Base-by-base conservation (phyloP, 1,140 invertebrate species). In the Cyphomyrmex costatus region DNA sequence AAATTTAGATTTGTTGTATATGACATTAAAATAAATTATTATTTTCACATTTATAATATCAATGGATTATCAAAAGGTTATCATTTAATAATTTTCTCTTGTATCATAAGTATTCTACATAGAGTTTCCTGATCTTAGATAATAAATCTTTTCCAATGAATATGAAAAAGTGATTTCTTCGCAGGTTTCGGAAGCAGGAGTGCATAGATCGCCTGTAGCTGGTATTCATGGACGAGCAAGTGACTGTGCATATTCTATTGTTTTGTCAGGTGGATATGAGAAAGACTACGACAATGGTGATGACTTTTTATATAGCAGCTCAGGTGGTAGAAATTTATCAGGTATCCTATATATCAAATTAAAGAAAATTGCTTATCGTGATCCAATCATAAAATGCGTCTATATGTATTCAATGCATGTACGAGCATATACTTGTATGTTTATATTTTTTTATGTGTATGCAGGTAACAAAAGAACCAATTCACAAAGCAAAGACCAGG, bases 211-310 rank as follows among this genome's bases (percentile, higher is more conserved):
- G 3, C 97, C 97, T 74, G 98, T 98, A 33, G 97, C 97, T 36
- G 98, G 98, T 1, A 98, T 98, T 85, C 97, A 98, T 93, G 98
- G 98, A 0, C 95, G 97, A 51, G 97, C 97, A 91, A 96, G 96
- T 14, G 96, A 97, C 63, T 98, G 98, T 30, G 98, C 98, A 0
- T 98, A 97, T 93, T 98, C 98, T 79, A 97, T 98, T 83, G 98
- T 98, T 3, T 94, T 99, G 19, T 97, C 97, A 66, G 98, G 98
- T 53, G 98, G 98, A 0, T 98, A 98, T 92, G 98, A 98, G 94
- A 98, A 98, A 94, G 98, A 98, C 93, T 95, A 97, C 27, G 98
- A 99, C 93, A 96, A 97, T 89, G 98, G 98, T 0, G 96, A 98
- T 42, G 97, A 98, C 92, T 98, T 99, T 92, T 96, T 96, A 1